Evolutionary conservation across 1,140 invertebrate species (phyloP).

Genomic region (Chrysoperla carnea): DNA sequence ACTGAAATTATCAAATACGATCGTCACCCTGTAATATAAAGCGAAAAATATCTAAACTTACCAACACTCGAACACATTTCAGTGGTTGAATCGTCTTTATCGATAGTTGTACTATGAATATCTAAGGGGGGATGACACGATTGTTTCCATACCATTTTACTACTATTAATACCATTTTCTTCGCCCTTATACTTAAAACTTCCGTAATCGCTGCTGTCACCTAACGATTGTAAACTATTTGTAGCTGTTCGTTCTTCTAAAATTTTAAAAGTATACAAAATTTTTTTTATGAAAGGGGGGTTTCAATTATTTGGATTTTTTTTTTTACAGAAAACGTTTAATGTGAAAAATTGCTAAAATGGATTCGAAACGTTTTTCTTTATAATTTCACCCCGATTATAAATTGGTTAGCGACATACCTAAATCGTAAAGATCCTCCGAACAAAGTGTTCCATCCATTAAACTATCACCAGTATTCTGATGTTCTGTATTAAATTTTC

Average conservation of each 20-base stretch:
- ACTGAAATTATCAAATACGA: too few species aligned
- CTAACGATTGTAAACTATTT: slow-evolving; percentile 48
- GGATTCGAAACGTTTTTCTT: slow-evolving; percentile 8
- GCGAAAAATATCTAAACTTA: slow-evolving; percentile 3
- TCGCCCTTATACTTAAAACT: slow-evolving; percentile 53
- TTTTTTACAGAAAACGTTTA: too few species aligned
- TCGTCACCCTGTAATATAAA: too few species aligned
- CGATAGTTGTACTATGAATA: slow-evolving; percentile 1
- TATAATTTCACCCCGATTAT: too few species aligned
- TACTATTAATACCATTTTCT: slow-evolving; percentile 21
- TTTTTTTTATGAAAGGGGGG: slow-evolving; percentile 4
- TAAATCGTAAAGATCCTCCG: too few species aligned
- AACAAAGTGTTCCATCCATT: too few species aligned
- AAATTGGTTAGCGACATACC: too few species aligned
- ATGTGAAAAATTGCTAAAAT: too few species aligned
- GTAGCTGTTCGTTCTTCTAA: neutral
- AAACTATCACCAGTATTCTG: too few species aligned
- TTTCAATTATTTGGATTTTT: slow-evolving; percentile 22
- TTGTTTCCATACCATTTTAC: slow-evolving; percentile 13
- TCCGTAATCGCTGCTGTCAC: slow-evolving; percentile 70
- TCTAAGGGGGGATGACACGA: neutral
- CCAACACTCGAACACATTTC: slow-evolving; percentile 23
- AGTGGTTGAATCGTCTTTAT: slow-evolving; percentile 5
- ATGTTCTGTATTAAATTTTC: too few species aligned
- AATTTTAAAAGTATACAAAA: neutral